phyloP scores from a whole-genome alignment of 2,888 invertebrate genomes.

The Isoperla grammatica region DNA sequence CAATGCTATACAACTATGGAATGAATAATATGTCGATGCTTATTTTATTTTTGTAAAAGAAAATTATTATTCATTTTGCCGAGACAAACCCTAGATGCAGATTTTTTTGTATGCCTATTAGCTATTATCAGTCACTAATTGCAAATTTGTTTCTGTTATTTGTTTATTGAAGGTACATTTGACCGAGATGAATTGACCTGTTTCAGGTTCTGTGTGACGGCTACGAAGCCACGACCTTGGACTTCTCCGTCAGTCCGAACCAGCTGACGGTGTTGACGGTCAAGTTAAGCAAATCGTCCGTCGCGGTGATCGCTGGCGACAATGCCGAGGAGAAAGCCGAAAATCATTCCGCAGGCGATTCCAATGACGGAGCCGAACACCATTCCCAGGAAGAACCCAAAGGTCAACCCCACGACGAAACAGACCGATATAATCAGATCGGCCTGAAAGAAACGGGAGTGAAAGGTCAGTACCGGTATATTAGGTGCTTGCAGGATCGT shows the following conservation, averaged over 20 bases:
- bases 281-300: neutral
- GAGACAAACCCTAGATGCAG: no score
- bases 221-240: neutral
- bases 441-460: neutral
- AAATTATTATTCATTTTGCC: no score
- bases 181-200: no score
- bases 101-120: no score
- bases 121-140: no score
- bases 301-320: neutral
- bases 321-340: neutral
- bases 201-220: constrained; percentile 15
- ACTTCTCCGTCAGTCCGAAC: neutral
- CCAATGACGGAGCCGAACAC: neutral
- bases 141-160: no score
- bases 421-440: neutral
- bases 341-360: neutral
- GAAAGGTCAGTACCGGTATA: neutral
- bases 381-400: neutral
- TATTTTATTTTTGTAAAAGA: no score
- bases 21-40: no score
- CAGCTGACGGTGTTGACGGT: constrained; percentile 2
- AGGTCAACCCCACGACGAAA: neutral
- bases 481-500: no score
- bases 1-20: no score
- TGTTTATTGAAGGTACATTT: no score